These are phyloP conservation scores for Lagorchestes hirsutus DNA, from an alignment of 2,797 vertebrate genomes.

Conservation along the genomic window DNA sequence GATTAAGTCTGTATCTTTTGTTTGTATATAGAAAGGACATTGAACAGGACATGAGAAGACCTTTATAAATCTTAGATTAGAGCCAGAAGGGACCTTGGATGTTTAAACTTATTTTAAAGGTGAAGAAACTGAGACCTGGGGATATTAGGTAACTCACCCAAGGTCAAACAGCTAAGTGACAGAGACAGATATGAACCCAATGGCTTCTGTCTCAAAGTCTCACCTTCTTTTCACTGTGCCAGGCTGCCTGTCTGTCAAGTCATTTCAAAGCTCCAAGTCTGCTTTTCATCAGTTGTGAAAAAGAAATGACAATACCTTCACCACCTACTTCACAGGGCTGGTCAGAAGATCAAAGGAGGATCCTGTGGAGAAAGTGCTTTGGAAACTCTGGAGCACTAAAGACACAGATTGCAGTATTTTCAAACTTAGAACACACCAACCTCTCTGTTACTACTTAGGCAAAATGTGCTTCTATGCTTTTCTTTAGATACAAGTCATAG, in stretches of 20 bases:
- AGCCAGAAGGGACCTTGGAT: not conserved
- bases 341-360: not conserved
- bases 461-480: not conserved
- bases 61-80: not conserved
- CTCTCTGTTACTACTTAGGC: not conserved
- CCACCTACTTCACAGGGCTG: not conserved
- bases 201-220: not conserved
- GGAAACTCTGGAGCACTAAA: not conserved
- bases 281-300: not conserved
- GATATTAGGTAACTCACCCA: not conserved
- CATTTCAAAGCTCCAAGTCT: not conserved
- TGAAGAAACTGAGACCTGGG: not conserved
- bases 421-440: not conserved
- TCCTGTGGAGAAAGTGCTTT: slow-evolving; percentile 1
- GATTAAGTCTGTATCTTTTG: not conserved
- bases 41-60: not conserved
- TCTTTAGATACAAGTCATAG: not conserved
- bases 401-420: not conserved
- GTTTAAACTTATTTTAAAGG: not conserved
- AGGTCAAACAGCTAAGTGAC: not conserved
- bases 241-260: not conserved
- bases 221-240: not conserved
- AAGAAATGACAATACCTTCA: not conserved
- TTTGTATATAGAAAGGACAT: not conserved
- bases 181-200: not conserved